A percentile compares a stretch with the other conserved stretches of the same genome.
Evolutionary conservation across 23 tunicate species (phyloP).

Genomic region (Trididemnum miniatum): DNA sequence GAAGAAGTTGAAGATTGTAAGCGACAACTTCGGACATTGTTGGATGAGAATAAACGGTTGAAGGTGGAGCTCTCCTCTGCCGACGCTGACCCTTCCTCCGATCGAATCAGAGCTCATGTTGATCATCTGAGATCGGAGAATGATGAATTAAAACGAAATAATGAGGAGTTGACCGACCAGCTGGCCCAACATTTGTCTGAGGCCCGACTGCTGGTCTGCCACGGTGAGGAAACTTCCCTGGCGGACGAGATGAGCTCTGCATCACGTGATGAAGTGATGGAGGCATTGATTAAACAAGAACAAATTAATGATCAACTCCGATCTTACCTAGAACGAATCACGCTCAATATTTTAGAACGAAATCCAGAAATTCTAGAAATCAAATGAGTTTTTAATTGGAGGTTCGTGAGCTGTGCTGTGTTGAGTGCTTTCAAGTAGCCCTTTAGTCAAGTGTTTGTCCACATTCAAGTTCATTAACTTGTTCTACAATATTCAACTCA

Average conservation of each 20-base stretch:
- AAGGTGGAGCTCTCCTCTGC: conserved; percentile 19
- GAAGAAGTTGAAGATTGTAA: conserved; percentile 15
- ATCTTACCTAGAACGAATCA: conserved; percentile 65
- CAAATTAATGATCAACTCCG: conserved; percentile 68
- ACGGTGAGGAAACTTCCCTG: conserved; percentile 43
- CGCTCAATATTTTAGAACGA: conserved; percentile 75
- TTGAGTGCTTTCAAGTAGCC: too few relatives aligned
- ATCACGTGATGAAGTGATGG: conserved; percentile 81
- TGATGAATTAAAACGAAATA: conserved; percentile 56
- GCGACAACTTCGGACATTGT: not conserved
- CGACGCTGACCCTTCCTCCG: conserved; percentile 41
- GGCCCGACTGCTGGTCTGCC: conserved; percentile 60
- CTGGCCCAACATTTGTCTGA: conserved; percentile 76
- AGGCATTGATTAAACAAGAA: conserved; percentile 69
- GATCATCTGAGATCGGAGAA: conserved; percentile 69
- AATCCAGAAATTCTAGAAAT: conserved; percentile 88
- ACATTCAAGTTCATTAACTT: too few relatives aligned
- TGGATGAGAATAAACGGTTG: conserved; percentile 36
- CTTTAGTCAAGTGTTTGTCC: too few relatives aligned
- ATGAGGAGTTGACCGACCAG: conserved; percentile 77
- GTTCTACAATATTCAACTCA: too few relatives aligned
- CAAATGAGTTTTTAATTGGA: conserved; percentile 39
- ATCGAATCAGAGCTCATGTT: conserved; percentile 40
- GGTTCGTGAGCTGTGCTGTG: too few relatives aligned
- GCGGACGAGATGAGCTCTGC: conserved; percentile 76